Evolutionary conservation across 2,888 invertebrate genomes (phyloP), one percentile per base, ranked within the genome.

Genomic region (Allacma fusca): DNA sequence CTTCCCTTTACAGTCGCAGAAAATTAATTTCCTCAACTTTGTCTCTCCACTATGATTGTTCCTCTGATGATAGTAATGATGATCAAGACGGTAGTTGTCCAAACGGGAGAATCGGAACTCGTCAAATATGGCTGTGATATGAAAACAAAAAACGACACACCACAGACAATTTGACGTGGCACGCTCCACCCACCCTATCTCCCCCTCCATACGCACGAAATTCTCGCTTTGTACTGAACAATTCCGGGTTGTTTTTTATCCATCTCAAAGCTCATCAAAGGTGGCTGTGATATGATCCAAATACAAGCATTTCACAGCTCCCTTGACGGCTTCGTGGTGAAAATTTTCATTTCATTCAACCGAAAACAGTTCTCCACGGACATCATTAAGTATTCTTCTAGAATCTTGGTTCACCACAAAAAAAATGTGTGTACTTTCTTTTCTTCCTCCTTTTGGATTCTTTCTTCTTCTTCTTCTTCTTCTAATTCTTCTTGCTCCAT

Each of bases 91-190:
- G 29, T 74, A n/a, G 74, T 64, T 28, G 65, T 68, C 28, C 65
- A 68, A 68, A 71, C 50, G 81, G 81, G 80, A 80, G 88, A 89
- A 90, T 90, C 91, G 91, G 90, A 91, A 92, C 92, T 93, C 93
- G 94, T 94, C 94, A 94, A 94, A 92, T 93, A 94, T 94, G 94
- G 94, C 94, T 94, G 94, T 94, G 94, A 93, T 93, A 93, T 92
- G 93, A 88, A 85, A 84, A 84, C 82, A 85, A 86, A 73, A 85
- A 85, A 83, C 86, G 86, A 91, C 92, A 92, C 89, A 89, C 89
- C 93, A 92, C 93, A 92, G 89, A 90, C 91, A 92, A 90, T 91
- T 93, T 92, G 91, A 92, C 93, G 91, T 91, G 89, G 88, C 89
- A 89, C 88, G 86, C 87, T 86, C 85, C 85, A 82, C 83, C 79